These are phyloP conservation scores for Stratiolaelaps scimitus DNA, from an alignment of 1,140 invertebrate species.

Conservation along the genomic window DNA sequence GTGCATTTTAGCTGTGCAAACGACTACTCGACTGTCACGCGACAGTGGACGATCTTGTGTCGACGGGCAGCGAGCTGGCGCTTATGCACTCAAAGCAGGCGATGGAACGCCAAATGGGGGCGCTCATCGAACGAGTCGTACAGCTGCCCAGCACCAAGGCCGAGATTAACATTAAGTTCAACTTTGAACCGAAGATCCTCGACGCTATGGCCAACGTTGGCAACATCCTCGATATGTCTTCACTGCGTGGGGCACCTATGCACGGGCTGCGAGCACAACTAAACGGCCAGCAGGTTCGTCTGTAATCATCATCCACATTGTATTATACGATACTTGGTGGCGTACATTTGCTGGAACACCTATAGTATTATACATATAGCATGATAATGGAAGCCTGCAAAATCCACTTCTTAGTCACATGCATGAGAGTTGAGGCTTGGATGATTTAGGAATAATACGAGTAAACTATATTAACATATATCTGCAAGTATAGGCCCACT, in stretches of 20 bases:
- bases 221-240: not conserved
- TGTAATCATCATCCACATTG: no score
- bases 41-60: slow-evolving; percentile 12
- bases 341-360: no score
- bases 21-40: slow-evolving; percentile 10
- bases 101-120: slow-evolving; percentile 4
- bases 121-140: not conserved
- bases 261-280: not conserved
- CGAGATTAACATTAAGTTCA: slow-evolving; percentile 9
- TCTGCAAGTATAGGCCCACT: no score
- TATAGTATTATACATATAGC: no score
- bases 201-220: not conserved
- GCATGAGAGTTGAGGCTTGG: no score
- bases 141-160: slow-evolving; percentile 13
- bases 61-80: not conserved
- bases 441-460: no score
- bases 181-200: slow-evolving; percentile 14
- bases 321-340: no score
- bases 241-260: not conserved
- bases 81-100: not conserved
- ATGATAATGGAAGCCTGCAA: no score
- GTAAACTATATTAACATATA: no score
- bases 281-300: not conserved
- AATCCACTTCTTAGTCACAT: no score
- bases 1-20: slow-evolving; percentile 16